phyloP scores from a whole-genome alignment of 2,797 vertebrate species.

The Calcarius lapponicus region DNA sequence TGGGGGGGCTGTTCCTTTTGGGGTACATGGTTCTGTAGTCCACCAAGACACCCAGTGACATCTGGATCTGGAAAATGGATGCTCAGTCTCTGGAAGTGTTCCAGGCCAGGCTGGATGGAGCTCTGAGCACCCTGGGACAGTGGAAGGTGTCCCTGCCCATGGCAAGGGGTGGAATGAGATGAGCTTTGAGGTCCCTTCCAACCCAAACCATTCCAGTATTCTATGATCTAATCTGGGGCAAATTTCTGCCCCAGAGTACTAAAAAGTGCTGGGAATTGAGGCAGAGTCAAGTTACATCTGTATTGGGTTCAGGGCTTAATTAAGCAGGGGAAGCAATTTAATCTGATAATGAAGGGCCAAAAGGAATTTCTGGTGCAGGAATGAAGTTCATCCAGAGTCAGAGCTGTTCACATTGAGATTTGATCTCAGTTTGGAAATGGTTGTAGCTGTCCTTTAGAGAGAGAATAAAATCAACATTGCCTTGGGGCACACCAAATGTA shows the following conservation, averaged over 20 bases:
- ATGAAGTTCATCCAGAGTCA: not conserved
- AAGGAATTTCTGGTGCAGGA: not conserved
- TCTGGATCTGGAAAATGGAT: not conserved
- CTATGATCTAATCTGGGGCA: not conserved
- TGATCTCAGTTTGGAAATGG: not conserved
- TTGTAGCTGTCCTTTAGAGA: not conserved
- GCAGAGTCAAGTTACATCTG: not conserved
- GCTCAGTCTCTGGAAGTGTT: not conserved
- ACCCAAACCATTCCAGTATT: not conserved
- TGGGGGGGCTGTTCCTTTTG: not conserved
- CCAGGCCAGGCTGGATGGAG: accelerated
- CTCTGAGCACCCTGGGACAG: accelerated
- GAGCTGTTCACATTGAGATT: not conserved
- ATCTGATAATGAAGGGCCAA: not conserved
- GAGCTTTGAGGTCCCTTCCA: not conserved
- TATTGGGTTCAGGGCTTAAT: not conserved
- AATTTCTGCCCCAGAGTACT: not conserved
- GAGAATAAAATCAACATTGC: not conserved
- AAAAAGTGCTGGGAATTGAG: not conserved
- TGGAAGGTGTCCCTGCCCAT: not conserved
- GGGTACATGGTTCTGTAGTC: accelerated
- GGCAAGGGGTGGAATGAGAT: not conserved
- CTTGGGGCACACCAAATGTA: not conserved
- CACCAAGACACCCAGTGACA: not conserved
- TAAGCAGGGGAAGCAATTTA: not conserved